Evolutionary conservation across 1,140 invertebrate species (phyloP), one percentile per base, ranked within the genome.

Genomic region (Bombus waltoni): DNA sequence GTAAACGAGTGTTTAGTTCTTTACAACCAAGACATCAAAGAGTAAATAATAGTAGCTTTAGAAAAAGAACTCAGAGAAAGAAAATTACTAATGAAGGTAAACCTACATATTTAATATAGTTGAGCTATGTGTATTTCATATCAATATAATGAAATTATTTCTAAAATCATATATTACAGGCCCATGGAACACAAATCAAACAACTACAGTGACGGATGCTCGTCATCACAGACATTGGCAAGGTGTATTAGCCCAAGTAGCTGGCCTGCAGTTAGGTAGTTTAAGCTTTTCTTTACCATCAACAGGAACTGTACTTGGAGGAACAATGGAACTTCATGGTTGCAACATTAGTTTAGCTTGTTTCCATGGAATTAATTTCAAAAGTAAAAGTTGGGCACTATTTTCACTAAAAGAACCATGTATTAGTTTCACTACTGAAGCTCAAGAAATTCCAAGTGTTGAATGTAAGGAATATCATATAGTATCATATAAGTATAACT

Each of bases 301-400:
- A 59, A 94, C 96, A 92, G 98, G 98, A 22, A 98, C 98, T 3
- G 97, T 99, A 25, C 95, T 99, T 1, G 99, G 99, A 32, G 98
- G 99, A 47, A 98, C 98, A n/a, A 98, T 98, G 96, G 98, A 98
- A 92, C 95, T 99, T 28, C 97, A 98, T 89, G 97, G 97, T 38
- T 98, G 97, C 47, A 98, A 99, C 93, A 98, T 99, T 66, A 99
- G 98, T 25, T 95, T 99, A 62, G 99, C 98, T 13, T 99, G 99
- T 94, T 99, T 99, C 96, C 98, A 99, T 95, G 99, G 99, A 10
- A 98, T 99, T 91, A 99, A 99, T 95, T 99, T 99, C 94, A 98
- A 98, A 89, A 97, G 98, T 47, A 99, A 99, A 95, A 98, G 97
- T 4, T 99, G 99, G 99, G 99, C 98, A 3, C 93, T 99, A 47